Conservation (phyloP, 2,888 invertebrate genomes). For the Salticus scenicus region DNA sequence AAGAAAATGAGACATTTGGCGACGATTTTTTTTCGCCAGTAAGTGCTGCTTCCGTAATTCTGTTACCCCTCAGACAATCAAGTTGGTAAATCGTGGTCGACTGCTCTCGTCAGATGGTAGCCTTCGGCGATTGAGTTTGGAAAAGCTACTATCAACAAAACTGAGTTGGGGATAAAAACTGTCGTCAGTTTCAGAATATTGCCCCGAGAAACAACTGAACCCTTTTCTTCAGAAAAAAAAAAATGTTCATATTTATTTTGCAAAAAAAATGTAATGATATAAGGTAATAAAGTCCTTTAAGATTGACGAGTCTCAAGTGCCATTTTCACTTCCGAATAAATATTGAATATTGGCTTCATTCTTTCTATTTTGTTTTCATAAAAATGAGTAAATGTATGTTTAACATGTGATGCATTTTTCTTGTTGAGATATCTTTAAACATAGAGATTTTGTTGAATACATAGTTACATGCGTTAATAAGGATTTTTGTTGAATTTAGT, state of each 20-base stretch:
- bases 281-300: slow-evolving; percentile 61
- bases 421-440: too few relatives aligned
- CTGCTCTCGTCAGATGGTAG: slow-evolving; percentile 60
- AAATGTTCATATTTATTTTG: slow-evolving; percentile 54
- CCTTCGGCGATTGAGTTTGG: slow-evolving; percentile 47
- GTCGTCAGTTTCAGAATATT: slow-evolving; percentile 51
- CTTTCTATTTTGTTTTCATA: too few relatives aligned
- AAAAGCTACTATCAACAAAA: slow-evolving; percentile 37
- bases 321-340: slow-evolving; percentile 52
- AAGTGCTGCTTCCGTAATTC: neutral
- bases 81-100: slow-evolving; percentile 59
- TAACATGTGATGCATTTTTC: too few relatives aligned
- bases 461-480: too few relatives aligned
- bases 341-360: slow-evolving; percentile 34
- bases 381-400: too few relatives aligned
- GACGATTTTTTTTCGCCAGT: neutral
- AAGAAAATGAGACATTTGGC: too few relatives aligned
- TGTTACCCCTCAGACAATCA: neutral
- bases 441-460: too few relatives aligned
- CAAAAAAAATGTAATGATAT: slow-evolving; percentile 58
- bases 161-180: slow-evolving; percentile 41
- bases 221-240: slow-evolving; percentile 49
- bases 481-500: too few relatives aligned
- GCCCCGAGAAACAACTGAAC: slow-evolving; percentile 36
- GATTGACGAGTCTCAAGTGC: slow-evolving; percentile 55